Evolutionary conservation across 2,113 vertebrate genomes (phyloP), one percentile per base, ranked within the genome.

Genomic region (Guaruba guarouba): DNA sequence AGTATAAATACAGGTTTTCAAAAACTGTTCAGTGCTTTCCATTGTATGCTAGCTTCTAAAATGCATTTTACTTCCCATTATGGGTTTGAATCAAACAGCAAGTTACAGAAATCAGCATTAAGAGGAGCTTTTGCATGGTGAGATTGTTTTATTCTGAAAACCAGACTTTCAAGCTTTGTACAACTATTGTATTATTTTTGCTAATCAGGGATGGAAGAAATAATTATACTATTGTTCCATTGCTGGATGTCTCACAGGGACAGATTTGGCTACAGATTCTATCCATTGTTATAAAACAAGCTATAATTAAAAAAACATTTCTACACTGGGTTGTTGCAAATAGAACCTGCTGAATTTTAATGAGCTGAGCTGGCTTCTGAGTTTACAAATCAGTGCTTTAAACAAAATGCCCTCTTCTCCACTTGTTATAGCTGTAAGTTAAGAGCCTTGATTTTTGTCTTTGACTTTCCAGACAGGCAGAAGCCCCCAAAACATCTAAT

Each of bases 171-270:
- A 81, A 52, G 94, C 62, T 93, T 92, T 71, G 48, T 78, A 61
- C 8, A 86, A 61, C 37, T 92, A 68, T 41, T 88, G 66, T 33
- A 95, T 89, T 95, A 83, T 82, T 93, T 94, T 91, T 94, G 54
- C 49, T 94, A 96, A 95, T 96, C 82, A 88, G 73, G 87, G 31
- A 94, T 84, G 62, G 77, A 76, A 93, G 80, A 92, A 92, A 91
- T 86, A 95, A 96, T 96, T 90, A 88, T 66, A 81, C 80, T 84
- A 94, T 90, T 96, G 80, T 96, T 93, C 66, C 4, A 0, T 27
- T 77, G 25, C 86, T 95, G 90, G 88, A 86, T 93, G 77, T 86
- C 90, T 95, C 92, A 82, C 55, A 79, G 80, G 83, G 52, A 94
- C 39, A 73, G 91, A 90, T 86, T 88, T 96, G 86, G 92, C 82